Conservation (phyloP, 2,797 vertebrate species). For the Chelon auratus region DNA sequence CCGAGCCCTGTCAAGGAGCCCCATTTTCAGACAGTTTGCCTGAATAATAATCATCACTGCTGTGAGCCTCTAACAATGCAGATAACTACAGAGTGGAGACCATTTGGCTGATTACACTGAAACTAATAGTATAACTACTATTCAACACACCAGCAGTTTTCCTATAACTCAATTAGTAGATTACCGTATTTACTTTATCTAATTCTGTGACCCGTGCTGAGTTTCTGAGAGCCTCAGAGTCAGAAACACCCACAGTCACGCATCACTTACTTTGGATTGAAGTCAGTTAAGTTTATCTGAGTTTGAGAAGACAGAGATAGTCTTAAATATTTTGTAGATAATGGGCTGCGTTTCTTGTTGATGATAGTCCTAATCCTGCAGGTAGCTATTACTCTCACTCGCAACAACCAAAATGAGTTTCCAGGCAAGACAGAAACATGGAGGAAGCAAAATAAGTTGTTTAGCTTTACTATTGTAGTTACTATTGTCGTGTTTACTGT, state of each 20-base stretch:
- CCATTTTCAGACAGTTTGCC: slow-evolving; percentile 38
- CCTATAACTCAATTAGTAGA: slow-evolving; percentile 5
- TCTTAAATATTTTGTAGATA: too few species aligned
- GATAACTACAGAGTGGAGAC: slow-evolving; percentile 31
- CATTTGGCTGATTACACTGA: slow-evolving; percentile 30
- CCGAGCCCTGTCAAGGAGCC: slow-evolving; percentile 39
- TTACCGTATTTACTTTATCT: background rate
- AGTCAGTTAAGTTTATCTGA: too few species aligned
- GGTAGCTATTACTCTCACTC: too few species aligned
- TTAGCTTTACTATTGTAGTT: too few species aligned
- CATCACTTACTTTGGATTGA: background rate
- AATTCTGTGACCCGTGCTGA: background rate
- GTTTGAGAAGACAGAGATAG: too few species aligned
- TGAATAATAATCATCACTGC: slow-evolving; percentile 58
- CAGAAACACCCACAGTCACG: background rate
- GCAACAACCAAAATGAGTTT: too few species aligned
- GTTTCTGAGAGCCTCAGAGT: background rate
- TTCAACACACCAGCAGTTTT: slow-evolving; percentile 6
- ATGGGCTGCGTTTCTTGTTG: too few species aligned
- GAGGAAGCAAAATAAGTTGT: too few species aligned
- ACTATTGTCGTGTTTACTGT: too few species aligned
- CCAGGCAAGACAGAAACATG: too few species aligned
- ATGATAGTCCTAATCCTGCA: too few species aligned
- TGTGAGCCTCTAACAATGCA: slow-evolving; percentile 48
- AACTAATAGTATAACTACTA: background rate